Evolutionary conservation across 2,888 invertebrate species (phyloP).

Genomic region (Cataglyphis livida): DNA sequence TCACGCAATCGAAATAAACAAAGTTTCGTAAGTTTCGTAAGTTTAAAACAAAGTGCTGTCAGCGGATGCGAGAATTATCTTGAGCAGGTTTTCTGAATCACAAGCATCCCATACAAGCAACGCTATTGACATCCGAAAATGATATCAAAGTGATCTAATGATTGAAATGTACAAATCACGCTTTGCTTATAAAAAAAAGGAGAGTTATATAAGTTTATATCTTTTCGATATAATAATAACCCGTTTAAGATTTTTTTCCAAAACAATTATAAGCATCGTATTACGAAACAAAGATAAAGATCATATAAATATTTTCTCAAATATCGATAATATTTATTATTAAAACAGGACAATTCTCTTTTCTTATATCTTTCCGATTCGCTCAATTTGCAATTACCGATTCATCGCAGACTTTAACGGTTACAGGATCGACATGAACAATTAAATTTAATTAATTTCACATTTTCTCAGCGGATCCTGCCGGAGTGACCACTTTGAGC

Average conservation of each 20-base stretch:
- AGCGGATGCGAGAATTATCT: slow-evolving; percentile 55
- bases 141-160: slow-evolving; percentile 8
- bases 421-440: slow-evolving; percentile 38
- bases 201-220: slow-evolving; percentile 1
- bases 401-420: slow-evolving; percentile 5
- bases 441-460: slow-evolving; percentile 50
- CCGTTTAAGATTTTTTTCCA: not conserved
- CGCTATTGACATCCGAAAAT: not conserved
- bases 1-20: slow-evolving; percentile 54
- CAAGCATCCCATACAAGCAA: not conserved
- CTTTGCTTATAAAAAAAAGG: not conserved
- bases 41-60: slow-evolving; percentile 58
- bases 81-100: slow-evolving; percentile 69
- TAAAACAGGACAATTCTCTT: slow-evolving; percentile 21
- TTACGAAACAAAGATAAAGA: not conserved
- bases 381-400: slow-evolving; percentile 6
- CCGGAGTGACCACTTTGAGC: slow-evolving; percentile 33
- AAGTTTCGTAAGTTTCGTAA: slow-evolving; percentile 51
- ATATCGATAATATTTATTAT: slow-evolving; percentile 16
- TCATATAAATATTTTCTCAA: not conserved
- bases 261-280: slow-evolving; percentile 1
- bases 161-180: not conserved
- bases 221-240: slow-evolving; percentile 10
- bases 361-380: slow-evolving; percentile 15
- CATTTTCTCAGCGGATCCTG: slow-evolving; percentile 24